Evolutionary conservation across 2,888 invertebrate genomes (phyloP).

Genomic region (Leptopterna dolabrata): DNA sequence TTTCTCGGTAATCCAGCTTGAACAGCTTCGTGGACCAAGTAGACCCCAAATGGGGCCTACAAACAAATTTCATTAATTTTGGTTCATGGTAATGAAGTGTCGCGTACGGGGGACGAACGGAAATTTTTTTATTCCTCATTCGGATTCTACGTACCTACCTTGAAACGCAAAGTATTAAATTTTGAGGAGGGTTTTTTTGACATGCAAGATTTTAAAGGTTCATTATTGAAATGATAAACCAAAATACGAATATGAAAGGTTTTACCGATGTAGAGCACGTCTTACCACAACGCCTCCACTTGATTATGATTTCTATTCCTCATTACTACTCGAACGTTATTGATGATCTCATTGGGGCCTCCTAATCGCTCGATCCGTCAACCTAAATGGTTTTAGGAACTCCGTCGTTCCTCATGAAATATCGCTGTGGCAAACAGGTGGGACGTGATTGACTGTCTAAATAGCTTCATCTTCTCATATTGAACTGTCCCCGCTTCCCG

Average conservation of each 20-base stretch:
- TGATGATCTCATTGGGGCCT: slow-evolving; percentile 28
- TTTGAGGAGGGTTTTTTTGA: too few species aligned
- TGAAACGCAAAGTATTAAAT: too few species aligned
- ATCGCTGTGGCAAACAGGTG: not conserved
- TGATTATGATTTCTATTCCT: not conserved
- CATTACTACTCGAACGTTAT: not conserved
- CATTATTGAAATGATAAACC: too few species aligned
- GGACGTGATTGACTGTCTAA: slow-evolving; percentile 9
- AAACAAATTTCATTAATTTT: too few species aligned
- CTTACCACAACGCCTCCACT: not conserved
- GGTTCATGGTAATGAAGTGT: too few species aligned
- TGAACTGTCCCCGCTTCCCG: not conserved
- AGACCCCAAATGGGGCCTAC: too few species aligned
- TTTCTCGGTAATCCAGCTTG: too few species aligned
- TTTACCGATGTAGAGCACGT: not conserved
- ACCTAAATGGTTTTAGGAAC: not conserved
- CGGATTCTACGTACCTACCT: too few species aligned
- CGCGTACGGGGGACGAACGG: too few species aligned
- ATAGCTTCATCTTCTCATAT: slow-evolving; percentile 10
- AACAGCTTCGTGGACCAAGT: too few species aligned
- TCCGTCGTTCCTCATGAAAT: not conserved
- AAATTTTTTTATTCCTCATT: too few species aligned
- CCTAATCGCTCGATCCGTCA: slow-evolving; percentile 14
- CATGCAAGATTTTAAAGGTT: too few species aligned
- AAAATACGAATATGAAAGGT: not conserved